A percentile compares a stretch with the other conserved stretches of the same genome.
These are phyloP conservation scores for Tetropium fuscum DNA, from an alignment of 2,888 invertebrate species.

Conservation along the genomic window DNA sequence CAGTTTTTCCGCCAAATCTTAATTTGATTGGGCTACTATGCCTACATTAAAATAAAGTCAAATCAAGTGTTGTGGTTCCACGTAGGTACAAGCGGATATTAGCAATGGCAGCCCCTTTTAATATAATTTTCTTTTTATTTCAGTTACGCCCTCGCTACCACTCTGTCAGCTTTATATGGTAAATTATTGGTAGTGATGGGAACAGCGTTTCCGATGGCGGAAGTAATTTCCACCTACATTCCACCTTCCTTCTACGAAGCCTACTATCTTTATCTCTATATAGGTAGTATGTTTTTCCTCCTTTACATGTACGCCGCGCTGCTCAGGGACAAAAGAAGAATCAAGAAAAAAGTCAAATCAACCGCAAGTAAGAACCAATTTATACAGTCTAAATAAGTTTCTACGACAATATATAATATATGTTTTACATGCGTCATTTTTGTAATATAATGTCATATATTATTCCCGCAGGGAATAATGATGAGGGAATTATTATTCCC, in stretches of 20 bases:
- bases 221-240: conserved; percentile 94
- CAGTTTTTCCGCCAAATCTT: too few species aligned
- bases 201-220: conserved; percentile 95
- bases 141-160: conserved; percentile 90
- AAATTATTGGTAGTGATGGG: conserved; percentile 95
- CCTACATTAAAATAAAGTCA: too few species aligned
- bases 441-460: background rate
- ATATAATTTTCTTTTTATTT: background rate
- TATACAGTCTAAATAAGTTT: too few species aligned
- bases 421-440: background rate
- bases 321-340: conserved; percentile 68
- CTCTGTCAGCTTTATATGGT: conserved; percentile 92
- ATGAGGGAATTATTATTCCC: background rate
- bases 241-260: conserved; percentile 95
- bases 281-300: conserved; percentile 77
- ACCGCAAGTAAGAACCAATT: conserved; percentile 34
- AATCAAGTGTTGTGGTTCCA: too few species aligned
- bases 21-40: too few species aligned
- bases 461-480: background rate
- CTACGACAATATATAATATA: background rate
- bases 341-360: conserved; percentile 53
- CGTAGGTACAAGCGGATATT: too few species aligned
- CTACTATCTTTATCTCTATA: conserved; percentile 73
- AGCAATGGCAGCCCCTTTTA: too few species aligned
- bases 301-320: conserved; percentile 79